These are phyloP conservation scores for Xenops minutus DNA, from an alignment of 2,797 vertebrate species.

Conservation along the genomic window DNA sequence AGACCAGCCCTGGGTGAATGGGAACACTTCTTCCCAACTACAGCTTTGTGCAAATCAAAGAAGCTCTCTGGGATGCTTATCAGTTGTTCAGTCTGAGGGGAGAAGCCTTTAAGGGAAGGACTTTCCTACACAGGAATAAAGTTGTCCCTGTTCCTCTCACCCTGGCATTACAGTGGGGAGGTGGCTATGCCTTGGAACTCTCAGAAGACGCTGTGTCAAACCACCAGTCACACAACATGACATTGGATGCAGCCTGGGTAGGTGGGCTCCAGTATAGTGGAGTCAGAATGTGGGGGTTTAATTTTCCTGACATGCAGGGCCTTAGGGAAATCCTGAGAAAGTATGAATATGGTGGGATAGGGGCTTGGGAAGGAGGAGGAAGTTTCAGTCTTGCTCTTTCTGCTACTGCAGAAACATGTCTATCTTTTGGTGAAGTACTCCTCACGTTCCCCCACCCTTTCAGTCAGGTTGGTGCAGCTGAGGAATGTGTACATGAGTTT, in stretches of 20 bases:
- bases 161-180: no score
- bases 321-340: background rate
- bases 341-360: background rate
- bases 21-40: background rate
- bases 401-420: background rate
- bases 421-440: background rate
- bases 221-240: background rate
- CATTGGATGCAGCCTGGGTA: accelerated
- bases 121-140: accelerated
- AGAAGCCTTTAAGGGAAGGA: background rate
- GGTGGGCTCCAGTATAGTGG: background rate
- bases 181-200: background rate
- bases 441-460: background rate
- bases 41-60: background rate
- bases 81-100: background rate
- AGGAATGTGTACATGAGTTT: background rate
- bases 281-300: background rate
- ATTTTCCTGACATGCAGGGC: background rate
- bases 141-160: accelerated
- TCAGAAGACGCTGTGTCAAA: accelerated
- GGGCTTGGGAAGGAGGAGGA: background rate
- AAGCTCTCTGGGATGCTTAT: background rate
- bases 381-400: background rate
- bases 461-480: background rate
- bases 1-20: background rate